Percentiles rank a stretch among this genome's conserved stretches.
phyloP scores from a whole-genome alignment of 2,113 vertebrate species.

The Marmota flaviventris region DNA sequence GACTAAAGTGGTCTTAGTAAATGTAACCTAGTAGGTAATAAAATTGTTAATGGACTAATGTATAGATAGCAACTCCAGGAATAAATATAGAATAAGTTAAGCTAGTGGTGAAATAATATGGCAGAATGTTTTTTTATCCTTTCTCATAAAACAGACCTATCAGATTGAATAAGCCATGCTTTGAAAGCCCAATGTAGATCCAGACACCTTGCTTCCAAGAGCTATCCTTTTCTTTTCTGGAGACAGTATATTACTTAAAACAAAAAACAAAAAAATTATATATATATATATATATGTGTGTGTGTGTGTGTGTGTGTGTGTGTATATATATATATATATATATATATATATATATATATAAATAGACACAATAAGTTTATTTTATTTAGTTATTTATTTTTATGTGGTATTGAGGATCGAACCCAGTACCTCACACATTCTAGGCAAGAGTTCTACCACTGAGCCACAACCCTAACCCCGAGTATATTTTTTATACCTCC shows the following conservation, averaged over 20 bases:
- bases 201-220: not conserved
- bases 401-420: too few species aligned
- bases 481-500: not conserved
- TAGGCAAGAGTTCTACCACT: too few species aligned
- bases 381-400: too few species aligned
- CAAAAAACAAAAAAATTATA: too few species aligned
- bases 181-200: not conserved
- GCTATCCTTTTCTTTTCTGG: not conserved
- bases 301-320: too few species aligned
- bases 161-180: not conserved
- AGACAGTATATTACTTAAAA: not conserved
- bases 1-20: constrained; percentile 44
- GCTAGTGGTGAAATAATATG: not conserved
- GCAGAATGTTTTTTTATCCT: constrained; percentile 27
- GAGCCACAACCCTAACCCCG: too few species aligned
- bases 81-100: constrained; percentile 4
- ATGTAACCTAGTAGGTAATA: not conserved
- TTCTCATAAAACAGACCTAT: constrained; percentile 37
- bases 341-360: too few species aligned
- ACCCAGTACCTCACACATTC: too few species aligned
- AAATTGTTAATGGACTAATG: not conserved
- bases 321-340: too few species aligned
- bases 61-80: not conserved
- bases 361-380: too few species aligned
- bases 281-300: too few species aligned